Percentiles rank a stretch among this genome's conserved stretches.
Evolutionary conservation across 2,888 invertebrate species (phyloP).

Genomic region (Hedychridium roseum): DNA sequence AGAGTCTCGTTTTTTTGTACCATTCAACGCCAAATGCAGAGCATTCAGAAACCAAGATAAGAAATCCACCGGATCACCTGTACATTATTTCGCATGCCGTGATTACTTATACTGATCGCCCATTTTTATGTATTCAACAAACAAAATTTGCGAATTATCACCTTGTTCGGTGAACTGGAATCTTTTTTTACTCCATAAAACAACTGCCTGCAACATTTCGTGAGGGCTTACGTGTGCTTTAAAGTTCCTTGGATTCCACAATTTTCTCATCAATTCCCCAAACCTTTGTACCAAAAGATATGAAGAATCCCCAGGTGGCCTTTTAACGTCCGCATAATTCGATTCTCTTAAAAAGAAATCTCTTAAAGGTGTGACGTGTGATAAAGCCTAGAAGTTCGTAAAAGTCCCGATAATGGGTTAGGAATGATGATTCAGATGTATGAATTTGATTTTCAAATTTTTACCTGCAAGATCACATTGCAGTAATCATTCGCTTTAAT

Average conservation of each 20-base stretch:
- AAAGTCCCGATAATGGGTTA: no score
- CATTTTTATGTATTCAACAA: no score
- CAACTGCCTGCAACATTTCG: conserved; percentile 99
- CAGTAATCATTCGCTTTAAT: conserved; percentile 99
- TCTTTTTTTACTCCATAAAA: conserved; percentile 93
- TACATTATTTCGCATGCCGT: conserved; percentile 31
- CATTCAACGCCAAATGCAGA: conserved; percentile 92
- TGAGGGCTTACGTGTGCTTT: conserved; percentile 99
- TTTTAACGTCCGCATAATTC: conserved; percentile 86
- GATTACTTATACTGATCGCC: no score
- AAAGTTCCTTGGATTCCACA: conserved; percentile 99
- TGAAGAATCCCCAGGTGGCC: conserved; percentile 95
- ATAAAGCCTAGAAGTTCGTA: conserved; percentile 76
- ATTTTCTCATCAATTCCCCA: conserved; percentile 93
- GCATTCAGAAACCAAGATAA: conserved; percentile 98
- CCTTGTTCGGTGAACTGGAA: conserved; percentile 99
- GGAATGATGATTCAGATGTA: no score
- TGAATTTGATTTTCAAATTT: conserved; percentile 14
- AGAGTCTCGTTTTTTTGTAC: conserved; percentile 85
- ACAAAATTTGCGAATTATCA: no score
- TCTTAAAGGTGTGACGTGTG: conserved; percentile 92
- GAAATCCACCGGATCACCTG: conserved; percentile 97
- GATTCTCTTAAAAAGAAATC: conserved; percentile 95
- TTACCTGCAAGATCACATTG: conserved; percentile 95
- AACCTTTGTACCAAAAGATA: conserved; percentile 91